A percentile compares a stretch with the other conserved stretches of the same genome.
Conservation (phyloP, 2,888 invertebrate species). For the Leptopilina myrica region DNA sequence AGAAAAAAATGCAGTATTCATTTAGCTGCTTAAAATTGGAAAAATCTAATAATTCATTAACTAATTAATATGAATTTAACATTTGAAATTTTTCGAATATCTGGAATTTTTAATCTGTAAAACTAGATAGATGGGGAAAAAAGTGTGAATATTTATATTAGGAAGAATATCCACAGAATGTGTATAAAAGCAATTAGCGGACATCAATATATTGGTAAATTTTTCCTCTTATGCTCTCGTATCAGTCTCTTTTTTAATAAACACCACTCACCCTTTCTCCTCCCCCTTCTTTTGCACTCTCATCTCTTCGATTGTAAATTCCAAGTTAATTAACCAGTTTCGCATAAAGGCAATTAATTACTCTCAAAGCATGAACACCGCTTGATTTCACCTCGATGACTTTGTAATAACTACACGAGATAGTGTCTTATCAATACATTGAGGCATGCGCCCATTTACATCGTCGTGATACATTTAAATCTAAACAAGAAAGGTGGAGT, state of each 20-base stretch:
- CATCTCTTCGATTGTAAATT: not conserved
- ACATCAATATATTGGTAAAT: not conserved
- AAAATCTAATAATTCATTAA: too few species aligned
- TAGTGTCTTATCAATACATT: constrained; percentile 29
- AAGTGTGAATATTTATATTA: not conserved
- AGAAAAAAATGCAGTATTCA: too few species aligned
- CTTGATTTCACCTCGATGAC: constrained; percentile 29
- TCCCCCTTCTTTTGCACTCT: too few species aligned
- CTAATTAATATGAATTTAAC: too few species aligned
- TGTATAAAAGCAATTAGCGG: not conserved
- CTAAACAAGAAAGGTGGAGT: not conserved
- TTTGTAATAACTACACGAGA: constrained; percentile 26
- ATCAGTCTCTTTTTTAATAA: not conserved
- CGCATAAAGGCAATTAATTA: constrained; percentile 33
- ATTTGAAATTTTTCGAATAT: too few species aligned
- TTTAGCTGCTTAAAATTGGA: too few species aligned
- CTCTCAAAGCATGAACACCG: constrained; percentile 13
- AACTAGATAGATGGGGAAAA: not conserved
- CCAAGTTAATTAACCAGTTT: constrained; percentile 33
- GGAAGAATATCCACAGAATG: not conserved
- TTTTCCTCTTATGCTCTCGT: not conserved
- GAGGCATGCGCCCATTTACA: constrained; percentile 12
- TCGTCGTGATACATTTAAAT: not conserved
- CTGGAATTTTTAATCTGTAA: too few species aligned
- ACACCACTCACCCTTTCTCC: not conserved